These are phyloP conservation scores for Drosophila triauraria DNA, from an alignment of 1,140 invertebrate genomes.

Conservation along the genomic window DNA sequence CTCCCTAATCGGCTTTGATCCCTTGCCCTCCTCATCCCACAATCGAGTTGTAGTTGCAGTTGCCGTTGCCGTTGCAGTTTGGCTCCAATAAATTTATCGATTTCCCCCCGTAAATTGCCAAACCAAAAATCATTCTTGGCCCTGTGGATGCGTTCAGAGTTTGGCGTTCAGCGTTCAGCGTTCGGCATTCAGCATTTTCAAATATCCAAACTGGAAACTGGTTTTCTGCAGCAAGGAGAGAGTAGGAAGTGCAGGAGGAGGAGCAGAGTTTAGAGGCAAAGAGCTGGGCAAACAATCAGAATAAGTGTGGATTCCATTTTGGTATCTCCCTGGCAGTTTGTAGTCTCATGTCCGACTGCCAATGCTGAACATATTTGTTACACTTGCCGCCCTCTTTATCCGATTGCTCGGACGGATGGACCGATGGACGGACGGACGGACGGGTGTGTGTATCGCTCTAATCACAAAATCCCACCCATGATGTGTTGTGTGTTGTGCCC, in stretches of 20 bases:
- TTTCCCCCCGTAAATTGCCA: conserved; percentile 22
- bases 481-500: conserved; percentile 34
- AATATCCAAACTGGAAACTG: conserved; percentile 42
- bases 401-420: conserved; percentile 13
- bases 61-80: background rate
- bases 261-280: background rate
- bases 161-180: conserved; percentile 8
- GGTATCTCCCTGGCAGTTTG: conserved; percentile 41
- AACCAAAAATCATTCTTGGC: conserved; percentile 45
- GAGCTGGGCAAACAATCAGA: conserved; percentile 65
- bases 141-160: conserved; percentile 4
- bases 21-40: background rate
- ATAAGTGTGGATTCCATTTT: conserved; percentile 64
- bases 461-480: conserved; percentile 82
- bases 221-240: conserved; percentile 9
- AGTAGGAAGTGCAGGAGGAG: background rate
- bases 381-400: conserved; percentile 57
- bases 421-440: too few species aligned
- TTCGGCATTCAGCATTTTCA: conserved; percentile 22
- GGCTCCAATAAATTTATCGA: conserved; percentile 21
- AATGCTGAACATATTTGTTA: conserved; percentile 71
- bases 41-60: background rate
- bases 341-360: conserved; percentile 41
- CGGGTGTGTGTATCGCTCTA: conserved; percentile 46
- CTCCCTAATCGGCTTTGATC: conserved; percentile 18